phyloP scores from a whole-genome alignment of 2,797 vertebrate genomes.

The Poeciliopsis paucimaculata region DNA sequence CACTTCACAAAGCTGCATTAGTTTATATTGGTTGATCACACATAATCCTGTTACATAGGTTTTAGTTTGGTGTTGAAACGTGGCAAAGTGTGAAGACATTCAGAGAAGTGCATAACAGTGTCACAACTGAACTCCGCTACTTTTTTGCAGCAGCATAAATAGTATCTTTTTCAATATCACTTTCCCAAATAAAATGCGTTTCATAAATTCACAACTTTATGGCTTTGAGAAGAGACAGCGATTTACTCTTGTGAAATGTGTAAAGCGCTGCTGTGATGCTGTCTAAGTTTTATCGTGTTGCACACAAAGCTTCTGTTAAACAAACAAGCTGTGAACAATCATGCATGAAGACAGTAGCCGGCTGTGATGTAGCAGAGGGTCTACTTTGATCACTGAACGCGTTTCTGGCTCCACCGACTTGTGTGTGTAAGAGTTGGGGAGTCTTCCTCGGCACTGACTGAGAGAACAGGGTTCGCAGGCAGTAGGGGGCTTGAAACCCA shows the following conservation, averaged over 20 bases:
- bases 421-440: constrained; percentile 6
- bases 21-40: background rate
- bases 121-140: background rate
- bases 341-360: constrained; percentile 7
- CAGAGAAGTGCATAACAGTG: background rate
- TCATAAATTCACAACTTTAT: constrained; percentile 3
- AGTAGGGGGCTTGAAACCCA: constrained; percentile 26
- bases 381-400: constrained; percentile 36
- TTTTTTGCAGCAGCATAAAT: background rate
- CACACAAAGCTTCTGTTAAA: constrained; percentile 23
- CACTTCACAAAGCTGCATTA: background rate
- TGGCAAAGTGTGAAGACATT: background rate
- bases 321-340: constrained; percentile 25
- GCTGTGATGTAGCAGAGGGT: constrained; percentile 15
- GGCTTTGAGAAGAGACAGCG: background rate
- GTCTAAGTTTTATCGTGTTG: background rate
- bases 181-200: background rate
- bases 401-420: constrained; percentile 4
- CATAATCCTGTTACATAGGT: background rate
- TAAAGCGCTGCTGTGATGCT: background rate
- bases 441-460: constrained; percentile 18
- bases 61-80: background rate
- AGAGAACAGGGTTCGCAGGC: constrained; percentile 26
- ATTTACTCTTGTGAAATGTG: constrained; percentile 7
- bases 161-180: too few species aligned